phyloP scores from a whole-genome alignment of 2,888 invertebrate genomes.

The Tuberolachnus salignus region DNA sequence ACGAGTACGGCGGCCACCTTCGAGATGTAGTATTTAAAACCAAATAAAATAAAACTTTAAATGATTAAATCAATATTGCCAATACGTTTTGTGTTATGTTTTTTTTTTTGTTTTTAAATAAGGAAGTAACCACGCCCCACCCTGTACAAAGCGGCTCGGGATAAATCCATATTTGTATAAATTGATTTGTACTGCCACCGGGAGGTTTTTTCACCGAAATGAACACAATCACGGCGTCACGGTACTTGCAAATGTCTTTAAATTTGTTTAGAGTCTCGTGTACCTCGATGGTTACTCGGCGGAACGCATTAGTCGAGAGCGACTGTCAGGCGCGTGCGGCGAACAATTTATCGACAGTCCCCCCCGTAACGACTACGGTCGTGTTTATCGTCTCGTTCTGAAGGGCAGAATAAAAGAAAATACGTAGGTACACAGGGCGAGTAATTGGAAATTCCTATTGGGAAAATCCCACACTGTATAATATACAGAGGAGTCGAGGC shows the following conservation, averaged over 20 bases:
- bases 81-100: no score
- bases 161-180: constrained; percentile 19
- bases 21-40: no score
- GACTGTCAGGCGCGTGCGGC: background rate
- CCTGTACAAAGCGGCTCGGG: no score
- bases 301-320: background rate
- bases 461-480: no score
- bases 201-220: background rate
- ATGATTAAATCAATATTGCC: no score
- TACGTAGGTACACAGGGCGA: background rate
- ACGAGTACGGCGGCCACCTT: no score
- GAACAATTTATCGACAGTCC: background rate
- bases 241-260: constrained; percentile 1
- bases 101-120: no score
- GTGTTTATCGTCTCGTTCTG: background rate
- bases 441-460: background rate
- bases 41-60: no score
- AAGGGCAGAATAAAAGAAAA: background rate
- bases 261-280: constrained; percentile 7
- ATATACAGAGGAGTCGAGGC: no score
- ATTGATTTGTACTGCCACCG: background rate
- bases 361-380: no score
- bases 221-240: background rate
- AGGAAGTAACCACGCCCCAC: no score
- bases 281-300: background rate